Conservation (phyloP, 2,113 vertebrate genomes). For the Ciconia stormi region DNA sequence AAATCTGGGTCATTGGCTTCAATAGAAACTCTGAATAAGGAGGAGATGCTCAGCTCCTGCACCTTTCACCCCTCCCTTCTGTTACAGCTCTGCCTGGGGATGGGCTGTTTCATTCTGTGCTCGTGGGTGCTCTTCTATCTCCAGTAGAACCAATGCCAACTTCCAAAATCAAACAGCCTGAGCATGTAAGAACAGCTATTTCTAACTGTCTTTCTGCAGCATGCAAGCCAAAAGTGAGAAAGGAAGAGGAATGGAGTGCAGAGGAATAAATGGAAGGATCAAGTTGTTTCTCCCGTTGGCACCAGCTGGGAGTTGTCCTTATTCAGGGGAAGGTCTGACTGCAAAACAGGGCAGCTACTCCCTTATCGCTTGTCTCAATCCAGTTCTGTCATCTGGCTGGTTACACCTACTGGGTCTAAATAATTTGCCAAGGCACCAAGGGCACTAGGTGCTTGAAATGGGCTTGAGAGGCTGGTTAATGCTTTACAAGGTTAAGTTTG, state of each 20-base stretch:
- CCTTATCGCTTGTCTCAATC: background rate
- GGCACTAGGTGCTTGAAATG: background rate
- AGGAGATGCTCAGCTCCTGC: constrained; percentile 36
- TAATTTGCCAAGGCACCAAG: background rate
- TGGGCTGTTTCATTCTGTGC: constrained; percentile 26
- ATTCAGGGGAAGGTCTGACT: background rate
- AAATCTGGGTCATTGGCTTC: constrained; percentile 66
- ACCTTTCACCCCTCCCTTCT: constrained; percentile 48
- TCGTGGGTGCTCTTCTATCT: constrained; percentile 43
- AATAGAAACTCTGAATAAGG: constrained; percentile 34
- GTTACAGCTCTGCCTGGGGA: constrained; percentile 32
- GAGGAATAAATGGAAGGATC: constrained; percentile 34
- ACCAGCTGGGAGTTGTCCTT: constrained; percentile 46
- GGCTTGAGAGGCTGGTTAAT: background rate
- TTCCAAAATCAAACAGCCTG: constrained; percentile 65
- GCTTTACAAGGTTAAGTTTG: background rate
- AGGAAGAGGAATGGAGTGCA: constrained; percentile 5
- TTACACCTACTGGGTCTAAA: background rate
- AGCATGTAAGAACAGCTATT: constrained; percentile 68
- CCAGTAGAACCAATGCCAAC: constrained; percentile 52
- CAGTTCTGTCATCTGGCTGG: background rate
- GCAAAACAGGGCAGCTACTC: background rate
- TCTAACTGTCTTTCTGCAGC: constrained; percentile 49
- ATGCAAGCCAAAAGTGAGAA: constrained; percentile 32
- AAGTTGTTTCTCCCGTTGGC: constrained; percentile 27